Evolutionary conservation across 1,140 invertebrate genomes (phyloP).

Genomic region (Panulirus ornatus): DNA sequence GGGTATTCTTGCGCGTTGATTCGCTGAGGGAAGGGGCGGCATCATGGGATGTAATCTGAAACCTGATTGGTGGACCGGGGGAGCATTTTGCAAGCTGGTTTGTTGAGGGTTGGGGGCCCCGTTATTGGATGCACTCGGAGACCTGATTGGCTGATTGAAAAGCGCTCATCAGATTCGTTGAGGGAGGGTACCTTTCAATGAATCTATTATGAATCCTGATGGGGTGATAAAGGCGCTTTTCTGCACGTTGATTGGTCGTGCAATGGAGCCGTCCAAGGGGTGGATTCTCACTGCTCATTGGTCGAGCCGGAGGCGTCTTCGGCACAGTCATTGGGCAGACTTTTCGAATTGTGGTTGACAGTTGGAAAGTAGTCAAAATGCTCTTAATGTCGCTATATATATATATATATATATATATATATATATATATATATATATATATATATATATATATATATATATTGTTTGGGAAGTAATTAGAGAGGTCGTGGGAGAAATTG

Average conservation of each 20-base stretch:
- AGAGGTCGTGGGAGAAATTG: not conserved
- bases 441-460: conserved; percentile 9
- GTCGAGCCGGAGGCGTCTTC: too few species aligned
- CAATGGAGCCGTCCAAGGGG: not conserved
- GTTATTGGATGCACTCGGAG: not conserved
- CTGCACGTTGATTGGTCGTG: not conserved
- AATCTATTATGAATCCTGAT: not conserved
- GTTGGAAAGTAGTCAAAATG: too few species aligned
- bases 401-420: conserved; percentile 14
- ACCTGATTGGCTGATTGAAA: not conserved
- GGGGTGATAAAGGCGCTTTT: not conserved
- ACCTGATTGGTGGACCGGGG: not conserved
- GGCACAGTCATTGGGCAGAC: too few species aligned
- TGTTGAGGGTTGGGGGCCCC: too few species aligned
- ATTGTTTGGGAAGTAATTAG: too few species aligned
- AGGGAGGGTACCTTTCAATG: not conserved
- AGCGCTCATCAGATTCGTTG: not conserved
- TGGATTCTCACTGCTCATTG: too few species aligned
- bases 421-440: conserved; percentile 14
- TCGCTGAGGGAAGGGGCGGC: not conserved
- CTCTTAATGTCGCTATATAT: too few species aligned
- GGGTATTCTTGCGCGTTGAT: not conserved
- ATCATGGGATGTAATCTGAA: not conserved
- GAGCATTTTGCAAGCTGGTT: too few species aligned
- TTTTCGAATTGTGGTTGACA: too few species aligned